Conservation (phyloP, 2,113 vertebrate genomes). For the Petrocephalus zakoni region DNA sequence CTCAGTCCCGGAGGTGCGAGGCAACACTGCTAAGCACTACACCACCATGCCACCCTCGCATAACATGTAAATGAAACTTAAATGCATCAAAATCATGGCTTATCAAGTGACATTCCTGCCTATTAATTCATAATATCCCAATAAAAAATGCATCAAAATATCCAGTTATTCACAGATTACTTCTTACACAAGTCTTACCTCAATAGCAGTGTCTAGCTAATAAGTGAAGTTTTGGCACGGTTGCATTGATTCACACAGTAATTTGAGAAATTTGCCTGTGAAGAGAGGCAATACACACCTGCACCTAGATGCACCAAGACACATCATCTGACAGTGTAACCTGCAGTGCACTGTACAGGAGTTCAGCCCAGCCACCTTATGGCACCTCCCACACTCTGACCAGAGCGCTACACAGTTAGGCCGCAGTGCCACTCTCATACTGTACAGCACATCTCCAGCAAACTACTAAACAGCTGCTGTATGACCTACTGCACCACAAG, state of each 20-base stretch:
- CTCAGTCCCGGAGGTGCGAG: too few relatives aligned
- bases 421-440: slow-evolving; percentile 2
- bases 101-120: background rate
- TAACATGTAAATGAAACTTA: background rate
- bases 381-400: slow-evolving; percentile 7
- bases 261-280: background rate
- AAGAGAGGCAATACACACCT: background rate
- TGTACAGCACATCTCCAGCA: background rate
- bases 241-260: background rate
- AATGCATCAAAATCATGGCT: background rate
- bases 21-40: too few relatives aligned
- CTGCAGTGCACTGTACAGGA: background rate
- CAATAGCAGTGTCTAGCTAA: background rate
- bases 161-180: background rate
- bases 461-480: background rate
- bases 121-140: background rate
- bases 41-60: background rate
- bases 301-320: background rate
- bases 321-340: background rate
- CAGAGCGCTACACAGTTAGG: background rate
- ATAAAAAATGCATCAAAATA: background rate
- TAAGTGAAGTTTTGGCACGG: background rate
- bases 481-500: background rate
- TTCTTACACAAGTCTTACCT: background rate
- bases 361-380: background rate